Evolutionary conservation across 2,113 vertebrate genomes (phyloP).

Genomic region (Orientallactaga bullata): DNA sequence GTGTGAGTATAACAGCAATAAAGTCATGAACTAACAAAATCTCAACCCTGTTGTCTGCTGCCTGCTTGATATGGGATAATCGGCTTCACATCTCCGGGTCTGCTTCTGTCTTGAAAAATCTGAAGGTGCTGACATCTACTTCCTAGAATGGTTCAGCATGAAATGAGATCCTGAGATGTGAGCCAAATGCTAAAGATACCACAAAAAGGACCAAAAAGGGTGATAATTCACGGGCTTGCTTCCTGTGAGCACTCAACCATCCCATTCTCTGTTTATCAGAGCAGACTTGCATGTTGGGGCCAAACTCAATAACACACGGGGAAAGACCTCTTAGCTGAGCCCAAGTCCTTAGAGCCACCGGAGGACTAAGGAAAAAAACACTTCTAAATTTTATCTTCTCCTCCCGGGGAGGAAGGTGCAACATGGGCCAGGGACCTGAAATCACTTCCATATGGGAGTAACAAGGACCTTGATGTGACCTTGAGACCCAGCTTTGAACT

Average conservation of each 20-base stretch:
- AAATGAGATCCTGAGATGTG: background rate
- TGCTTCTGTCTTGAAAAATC: background rate
- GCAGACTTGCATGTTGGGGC: background rate
- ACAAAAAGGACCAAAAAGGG: no score
- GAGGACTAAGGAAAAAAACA: rapidly evolving
- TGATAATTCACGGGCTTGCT: background rate
- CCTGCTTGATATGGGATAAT: rapidly evolving
- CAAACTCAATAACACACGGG: rapidly evolving
- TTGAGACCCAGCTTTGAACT: background rate
- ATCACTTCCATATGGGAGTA: rapidly evolving
- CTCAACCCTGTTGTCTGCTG: background rate
- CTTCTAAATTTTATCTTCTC: background rate
- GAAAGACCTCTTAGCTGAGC: background rate
- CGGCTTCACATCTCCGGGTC: background rate
- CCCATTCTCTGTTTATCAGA: rapidly evolving
- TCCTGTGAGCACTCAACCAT: background rate
- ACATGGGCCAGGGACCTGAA: background rate
- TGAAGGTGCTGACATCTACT: rapidly evolving
- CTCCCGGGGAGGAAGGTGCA: background rate
- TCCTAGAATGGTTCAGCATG: background rate
- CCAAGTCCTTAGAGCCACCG: background rate
- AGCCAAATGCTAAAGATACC: background rate
- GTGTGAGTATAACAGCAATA: background rate
- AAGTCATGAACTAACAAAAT: background rate
- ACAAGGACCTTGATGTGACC: background rate